Conservation (phyloP, 23 tunicate species). For the Diplosoma virens region DNA sequence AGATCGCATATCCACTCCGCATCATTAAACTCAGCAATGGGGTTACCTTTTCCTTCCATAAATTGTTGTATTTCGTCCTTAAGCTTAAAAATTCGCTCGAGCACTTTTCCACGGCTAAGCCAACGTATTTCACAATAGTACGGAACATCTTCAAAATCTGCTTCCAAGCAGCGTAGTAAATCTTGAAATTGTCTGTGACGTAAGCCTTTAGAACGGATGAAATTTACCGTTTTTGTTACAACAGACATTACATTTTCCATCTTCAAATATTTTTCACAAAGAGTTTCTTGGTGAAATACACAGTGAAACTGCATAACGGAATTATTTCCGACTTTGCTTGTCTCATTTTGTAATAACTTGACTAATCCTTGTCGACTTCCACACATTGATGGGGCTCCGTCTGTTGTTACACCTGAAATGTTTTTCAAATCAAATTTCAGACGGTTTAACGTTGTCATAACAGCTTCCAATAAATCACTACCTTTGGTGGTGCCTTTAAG, state of each 20-base stretch:
- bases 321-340: conserved; percentile 35
- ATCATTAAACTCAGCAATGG: conserved; percentile 19
- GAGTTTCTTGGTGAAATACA: conserved; percentile 35
- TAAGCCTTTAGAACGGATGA: conserved; percentile 55
- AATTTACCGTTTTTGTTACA: conserved; percentile 40
- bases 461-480: conserved; percentile 18
- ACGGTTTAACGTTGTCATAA: conserved; percentile 14
- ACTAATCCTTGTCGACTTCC: conserved; percentile 24
- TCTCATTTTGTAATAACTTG: conserved; percentile 20
- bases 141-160: conserved; percentile 50
- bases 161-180: conserved; percentile 37
- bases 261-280: conserved; percentile 43
- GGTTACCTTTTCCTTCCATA: conserved; percentile 15
- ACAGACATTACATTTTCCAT: conserved; percentile 44
- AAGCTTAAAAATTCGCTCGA: conserved; percentile 44
- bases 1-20: neutral
- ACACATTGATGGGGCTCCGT: conserved; percentile 28
- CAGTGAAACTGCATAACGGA: conserved; percentile 43
- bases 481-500: conserved; percentile 38
- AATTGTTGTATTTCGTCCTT: conserved; percentile 45
- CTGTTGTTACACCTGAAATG: conserved; percentile 32
- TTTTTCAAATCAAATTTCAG: conserved; percentile 10
- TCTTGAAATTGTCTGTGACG: conserved; percentile 60
- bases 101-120: conserved; percentile 40
- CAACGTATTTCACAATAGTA: conserved; percentile 30